Percentiles rank a stretch among this genome's conserved stretches.
phyloP scores from a whole-genome alignment of 1,140 invertebrate species.

The Sminthurides bifidus region DNA sequence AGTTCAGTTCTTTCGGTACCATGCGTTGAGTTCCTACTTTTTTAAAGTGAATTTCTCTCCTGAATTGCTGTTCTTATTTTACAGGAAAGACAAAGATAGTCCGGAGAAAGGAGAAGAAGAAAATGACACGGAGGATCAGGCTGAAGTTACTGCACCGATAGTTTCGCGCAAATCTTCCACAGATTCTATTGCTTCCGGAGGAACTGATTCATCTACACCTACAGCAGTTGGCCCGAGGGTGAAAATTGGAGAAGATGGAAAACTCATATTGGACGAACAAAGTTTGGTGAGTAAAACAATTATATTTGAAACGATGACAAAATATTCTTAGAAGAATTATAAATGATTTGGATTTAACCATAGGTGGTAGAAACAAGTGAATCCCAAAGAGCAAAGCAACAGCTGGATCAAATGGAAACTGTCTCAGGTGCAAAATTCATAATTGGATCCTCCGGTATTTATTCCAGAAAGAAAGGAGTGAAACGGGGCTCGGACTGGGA shows the following conservation, averaged over 20 bases:
- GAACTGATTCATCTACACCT: too few relatives aligned
- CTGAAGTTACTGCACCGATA: too few relatives aligned
- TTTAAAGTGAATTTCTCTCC: too few relatives aligned
- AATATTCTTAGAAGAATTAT: not conserved
- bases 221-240: constrained; percentile 55
- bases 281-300: constrained; percentile 58
- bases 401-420: constrained; percentile 49
- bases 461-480: constrained; percentile 36
- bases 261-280: constrained; percentile 73
- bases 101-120: too few relatives aligned
- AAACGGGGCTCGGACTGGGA: constrained; percentile 34
- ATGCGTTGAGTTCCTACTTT: too few relatives aligned
- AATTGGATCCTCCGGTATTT: constrained; percentile 44
- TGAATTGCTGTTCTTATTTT: too few relatives aligned
- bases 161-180: too few relatives aligned
- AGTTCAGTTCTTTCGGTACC: too few relatives aligned
- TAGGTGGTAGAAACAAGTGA: constrained; percentile 55
- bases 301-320: constrained; percentile 9
- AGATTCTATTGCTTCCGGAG: constrained; percentile 1
- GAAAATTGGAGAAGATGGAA: constrained; percentile 74
- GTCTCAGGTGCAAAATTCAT: constrained; percentile 49
- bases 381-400: constrained; percentile 47
- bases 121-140: too few relatives aligned
- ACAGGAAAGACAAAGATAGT: too few relatives aligned
- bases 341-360: too few relatives aligned